Conservation (phyloP, 2,113 vertebrate species). For the Bombycilla garrulus region DNA sequence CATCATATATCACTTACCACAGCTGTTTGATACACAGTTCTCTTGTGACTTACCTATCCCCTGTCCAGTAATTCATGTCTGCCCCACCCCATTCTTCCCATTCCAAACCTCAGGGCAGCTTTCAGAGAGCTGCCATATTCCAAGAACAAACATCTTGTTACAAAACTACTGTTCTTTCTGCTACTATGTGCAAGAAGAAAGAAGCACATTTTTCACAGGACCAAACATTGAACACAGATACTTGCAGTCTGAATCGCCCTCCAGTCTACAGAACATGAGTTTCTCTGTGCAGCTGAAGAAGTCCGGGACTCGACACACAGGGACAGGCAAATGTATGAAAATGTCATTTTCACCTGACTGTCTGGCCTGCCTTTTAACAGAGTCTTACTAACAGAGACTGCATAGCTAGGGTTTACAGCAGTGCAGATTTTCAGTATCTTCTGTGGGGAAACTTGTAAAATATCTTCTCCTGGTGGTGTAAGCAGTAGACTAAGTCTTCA, state of each 20-base stretch:
- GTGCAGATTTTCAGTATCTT: not conserved
- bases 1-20: not conserved
- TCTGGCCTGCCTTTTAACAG: not conserved
- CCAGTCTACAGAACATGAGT: not conserved
- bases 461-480: not conserved
- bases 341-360: not conserved
- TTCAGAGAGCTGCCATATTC: not conserved
- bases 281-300: not conserved
- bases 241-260: not conserved
- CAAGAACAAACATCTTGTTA: not conserved
- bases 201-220: not conserved
- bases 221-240: not conserved
- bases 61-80: not conserved
- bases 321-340: not conserved
- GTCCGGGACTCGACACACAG: not conserved
- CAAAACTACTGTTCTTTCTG: not conserved
- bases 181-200: not conserved
- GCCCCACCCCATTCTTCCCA: not conserved
- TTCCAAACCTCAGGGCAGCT: not conserved
- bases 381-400: not conserved
- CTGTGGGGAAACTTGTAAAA: not conserved
- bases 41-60: not conserved
- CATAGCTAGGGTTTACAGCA: not conserved
- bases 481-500: not conserved
- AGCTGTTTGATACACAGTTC: not conserved